Base-by-base conservation (phyloP, 2,888 invertebrate species). In the Polymixis flavicincta region DNA sequence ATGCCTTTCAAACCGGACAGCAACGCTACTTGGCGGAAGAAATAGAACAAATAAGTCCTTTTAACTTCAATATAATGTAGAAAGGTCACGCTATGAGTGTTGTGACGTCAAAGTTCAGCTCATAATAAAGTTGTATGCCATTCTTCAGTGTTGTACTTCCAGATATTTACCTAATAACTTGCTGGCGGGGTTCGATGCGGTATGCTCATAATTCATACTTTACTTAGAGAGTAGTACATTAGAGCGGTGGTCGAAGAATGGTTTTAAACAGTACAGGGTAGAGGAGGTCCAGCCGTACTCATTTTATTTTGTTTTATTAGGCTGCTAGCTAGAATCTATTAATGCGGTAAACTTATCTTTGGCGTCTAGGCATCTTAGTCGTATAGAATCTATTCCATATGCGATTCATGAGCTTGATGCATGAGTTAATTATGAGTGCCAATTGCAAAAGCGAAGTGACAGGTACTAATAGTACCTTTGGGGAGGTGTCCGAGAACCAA, bases 91-190 rank as follows among this genome's bases (percentile, higher is more conserved):
- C 28, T 22, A 37, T 14, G 37, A 57, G n/a, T 42, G 28, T 63
- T 37, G 22, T 61, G 67, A 71, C 70, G 69, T 74, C 66, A 74
- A 59, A 67, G 61, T 74, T 59, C 64, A 74, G 76, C 59, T 75
- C 75, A 66, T 85, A 75, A 78, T 77, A 71, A 84, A 76, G 69
- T 82, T 68, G 68, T 60, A n/a, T 37, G 64, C 54, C 74, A 64
- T 65, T 52, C 66, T 71, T 77, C 45, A 67, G 65, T 67, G 71
- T 57, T 54, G 68, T 74, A 74, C 68, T 84, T 74, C 9, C 50
- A 76, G 74, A 71, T 84, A 82, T 82, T 76, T 73, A 60, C 37
- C 61, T 75, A 69, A 76, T 84, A 63, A 74, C 59, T 22, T 17
- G 64, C 13, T 60, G 68, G 48, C n/a, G 8, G 60, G 37, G 59